Evolutionary conservation across 2,888 invertebrate species (phyloP).

Genomic region (Dryocosmus kuriphilus): DNA sequence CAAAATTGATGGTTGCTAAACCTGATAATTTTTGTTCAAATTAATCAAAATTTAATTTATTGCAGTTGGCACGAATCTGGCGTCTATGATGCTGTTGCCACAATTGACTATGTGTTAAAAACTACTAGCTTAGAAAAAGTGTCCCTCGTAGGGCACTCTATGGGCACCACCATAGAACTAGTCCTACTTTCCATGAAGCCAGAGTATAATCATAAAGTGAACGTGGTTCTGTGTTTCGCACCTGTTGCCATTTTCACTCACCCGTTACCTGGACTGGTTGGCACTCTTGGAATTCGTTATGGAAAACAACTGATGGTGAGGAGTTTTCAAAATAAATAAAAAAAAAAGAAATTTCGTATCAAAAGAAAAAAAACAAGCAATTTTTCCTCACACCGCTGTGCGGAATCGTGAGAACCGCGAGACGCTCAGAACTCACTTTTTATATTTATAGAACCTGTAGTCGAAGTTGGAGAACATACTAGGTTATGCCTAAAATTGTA

Average conservation of each 20-base stretch:
- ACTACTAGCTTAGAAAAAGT: slow-evolving; percentile 61
- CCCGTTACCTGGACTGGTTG: slow-evolving; percentile 62
- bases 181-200: slow-evolving; percentile 67
- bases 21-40: too few species aligned
- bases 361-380: not conserved
- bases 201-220: slow-evolving; percentile 68
- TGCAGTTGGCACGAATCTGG: slow-evolving; percentile 69
- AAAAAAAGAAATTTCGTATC: not conserved
- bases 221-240: slow-evolving; percentile 64
- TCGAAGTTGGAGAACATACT: not conserved
- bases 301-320: slow-evolving; percentile 65
- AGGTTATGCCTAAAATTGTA: not conserved
- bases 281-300: slow-evolving; percentile 60
- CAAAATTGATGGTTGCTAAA: too few species aligned
- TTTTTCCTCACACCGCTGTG: slow-evolving; percentile 37
- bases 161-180: slow-evolving; percentile 66
- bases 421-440: not conserved
- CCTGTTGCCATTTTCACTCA: slow-evolving; percentile 68
- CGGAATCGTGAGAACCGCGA: slow-evolving; percentile 26
- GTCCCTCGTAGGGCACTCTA: slow-evolving; percentile 67
- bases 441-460: slow-evolving; percentile 5
- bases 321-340: slow-evolving; percentile 8
- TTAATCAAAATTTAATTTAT: not conserved
- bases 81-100: slow-evolving; percentile 62
- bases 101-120: slow-evolving; percentile 65